These are phyloP conservation scores for Ennomos fuscantarius DNA, from an alignment of 2,888 invertebrate species.

Conservation along the genomic window DNA sequence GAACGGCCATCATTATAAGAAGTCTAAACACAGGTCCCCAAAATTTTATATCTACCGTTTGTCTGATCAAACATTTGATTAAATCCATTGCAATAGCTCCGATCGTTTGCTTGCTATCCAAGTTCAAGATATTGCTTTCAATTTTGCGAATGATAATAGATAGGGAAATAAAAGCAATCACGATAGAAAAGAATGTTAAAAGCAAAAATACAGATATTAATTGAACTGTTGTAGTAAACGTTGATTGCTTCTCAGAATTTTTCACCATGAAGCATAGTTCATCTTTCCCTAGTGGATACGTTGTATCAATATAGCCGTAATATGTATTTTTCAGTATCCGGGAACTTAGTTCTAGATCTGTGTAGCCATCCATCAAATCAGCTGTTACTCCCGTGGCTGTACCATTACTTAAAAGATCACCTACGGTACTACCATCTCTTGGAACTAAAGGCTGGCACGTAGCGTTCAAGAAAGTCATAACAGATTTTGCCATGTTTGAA, in stretches of 20 bases:
- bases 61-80: slow-evolving; percentile 73
- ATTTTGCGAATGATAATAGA: slow-evolving; percentile 57
- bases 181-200: slow-evolving; percentile 56
- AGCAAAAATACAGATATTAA: slow-evolving; percentile 66
- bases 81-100: slow-evolving; percentile 62
- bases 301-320: slow-evolving; percentile 78
- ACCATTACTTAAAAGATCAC: slow-evolving; percentile 71
- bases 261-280: slow-evolving; percentile 84
- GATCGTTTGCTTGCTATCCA: slow-evolving; percentile 49
- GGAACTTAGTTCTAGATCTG: slow-evolving; percentile 82
- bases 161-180: slow-evolving; percentile 54
- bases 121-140: slow-evolving; percentile 59
- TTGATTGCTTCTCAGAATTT: slow-evolving; percentile 75
- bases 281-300: slow-evolving; percentile 81
- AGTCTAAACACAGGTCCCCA: slow-evolving; percentile 67
- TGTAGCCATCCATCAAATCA: slow-evolving; percentile 76
- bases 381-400: slow-evolving; percentile 77
- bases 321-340: slow-evolving; percentile 81
- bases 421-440: slow-evolving; percentile 73
- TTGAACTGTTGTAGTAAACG: slow-evolving; percentile 72
- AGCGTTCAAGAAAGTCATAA: slow-evolving; percentile 69
- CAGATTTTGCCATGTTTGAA: slow-evolving; percentile 60
- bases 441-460: slow-evolving; percentile 66
- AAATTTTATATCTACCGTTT: slow-evolving; percentile 70
- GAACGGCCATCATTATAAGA: slow-evolving; percentile 61